Base-by-base conservation (phyloP, 2,888 invertebrate species). In the Eupeodes latifasciatus region DNA sequence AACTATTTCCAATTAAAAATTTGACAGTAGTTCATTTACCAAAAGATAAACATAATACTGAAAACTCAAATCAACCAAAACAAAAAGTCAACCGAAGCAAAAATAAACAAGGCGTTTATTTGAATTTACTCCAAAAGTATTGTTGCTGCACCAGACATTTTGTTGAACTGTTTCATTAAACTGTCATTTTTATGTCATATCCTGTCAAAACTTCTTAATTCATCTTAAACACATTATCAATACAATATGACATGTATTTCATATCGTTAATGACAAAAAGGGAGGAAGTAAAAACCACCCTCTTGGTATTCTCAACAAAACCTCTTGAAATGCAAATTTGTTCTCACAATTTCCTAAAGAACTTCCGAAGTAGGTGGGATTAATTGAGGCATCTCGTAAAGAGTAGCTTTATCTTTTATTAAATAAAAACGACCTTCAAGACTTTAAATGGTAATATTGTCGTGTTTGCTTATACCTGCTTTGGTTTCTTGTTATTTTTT, bases 251-350 rank as follows among this genome's bases (percentile, higher is more conserved):
- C 27, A 64, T 67, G 19, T 40, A 27, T 71, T 11, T 57, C n/a
- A 69, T 9, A 6, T 57, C 76, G 14, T 5, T n/a, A n/a, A 6
- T 6, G 16, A 5, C 16, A 36, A 53, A n/a, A 11, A 27, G 5
- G 16, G 6, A 69, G 47, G 10, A 53, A 62, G 47, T 16, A 4
- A 19, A 61, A 51, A 44, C 44, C 49, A 49, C 57, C 62, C 36
- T 40, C 19, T 14, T 7, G 40, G 40, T 9, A 40, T 40, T 5
- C 55, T n/a, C 2, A 6, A 34, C 11, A n/a, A 59, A 66, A 11
- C 40, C 40, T 55, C 19, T 82, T 61, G 14, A 57, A 59, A 77
- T 82, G 64, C 40, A 57, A 71, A 77, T 62, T 77, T 34, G 7
- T 57, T 55, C 55, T 16, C 11, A 27, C 44, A 51, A 51, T 69